Conservation (phyloP, 2,888 invertebrate genomes). For the Drosophila putrida region DNA sequence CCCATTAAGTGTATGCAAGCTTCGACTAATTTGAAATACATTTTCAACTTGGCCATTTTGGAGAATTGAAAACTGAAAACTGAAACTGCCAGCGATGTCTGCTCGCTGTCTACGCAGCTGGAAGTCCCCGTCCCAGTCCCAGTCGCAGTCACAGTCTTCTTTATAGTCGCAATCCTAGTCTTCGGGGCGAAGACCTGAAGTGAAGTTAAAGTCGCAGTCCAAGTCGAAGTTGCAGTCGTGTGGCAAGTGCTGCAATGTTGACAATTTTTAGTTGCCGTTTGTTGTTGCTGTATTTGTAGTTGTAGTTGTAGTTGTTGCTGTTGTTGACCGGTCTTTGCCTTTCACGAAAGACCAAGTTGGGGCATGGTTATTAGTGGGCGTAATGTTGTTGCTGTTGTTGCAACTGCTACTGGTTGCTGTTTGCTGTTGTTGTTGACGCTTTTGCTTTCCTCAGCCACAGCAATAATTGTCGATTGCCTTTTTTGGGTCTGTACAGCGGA, state of each 20-base stretch:
- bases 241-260: slow-evolving; percentile 77
- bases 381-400: slow-evolving; percentile 29
- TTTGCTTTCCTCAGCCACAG: slow-evolving; percentile 65
- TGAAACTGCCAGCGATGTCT: slow-evolving; percentile 60
- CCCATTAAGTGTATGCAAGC: slow-evolving; percentile 44
- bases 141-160: slow-evolving; percentile 7
- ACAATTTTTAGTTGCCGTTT: slow-evolving; percentile 61
- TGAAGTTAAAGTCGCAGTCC: slow-evolving; percentile 26
- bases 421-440: slow-evolving; percentile 30
- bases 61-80: slow-evolving; percentile 45
- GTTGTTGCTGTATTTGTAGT: slow-evolving; percentile 21
- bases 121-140: slow-evolving; percentile 53
- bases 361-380: slow-evolving; percentile 54
- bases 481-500: slow-evolving; percentile 70
- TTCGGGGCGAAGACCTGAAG: slow-evolving; percentile 33
- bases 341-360: slow-evolving; percentile 41
- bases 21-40: slow-evolving; percentile 24
- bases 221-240: slow-evolving; percentile 48
- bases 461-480: slow-evolving; percentile 73
- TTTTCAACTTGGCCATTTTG: slow-evolving; percentile 47
- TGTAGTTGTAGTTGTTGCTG: slow-evolving; percentile 21
- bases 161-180: not conserved
- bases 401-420: slow-evolving; percentile 14
- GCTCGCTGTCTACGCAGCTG: slow-evolving; percentile 78
- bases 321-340: slow-evolving; percentile 56